phyloP scores from a whole-genome alignment of 2,888 invertebrate genomes.

The Clistopyga incitator region DNA sequence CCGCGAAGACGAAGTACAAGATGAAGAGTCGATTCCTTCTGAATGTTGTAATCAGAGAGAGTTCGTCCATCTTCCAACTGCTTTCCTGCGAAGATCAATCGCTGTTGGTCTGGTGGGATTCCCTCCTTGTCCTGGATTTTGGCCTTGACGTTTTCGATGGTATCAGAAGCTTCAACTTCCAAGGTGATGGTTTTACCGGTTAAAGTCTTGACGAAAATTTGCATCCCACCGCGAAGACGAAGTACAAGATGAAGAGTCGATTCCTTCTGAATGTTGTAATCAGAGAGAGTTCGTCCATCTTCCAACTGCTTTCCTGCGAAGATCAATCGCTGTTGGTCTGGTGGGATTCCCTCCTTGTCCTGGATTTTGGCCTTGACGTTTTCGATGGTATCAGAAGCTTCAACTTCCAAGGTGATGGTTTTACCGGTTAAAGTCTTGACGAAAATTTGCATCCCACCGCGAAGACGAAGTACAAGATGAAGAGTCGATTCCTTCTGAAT shows the following conservation, averaged over 20 bases:
- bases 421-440: slow-evolving; percentile 70
- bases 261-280: slow-evolving; percentile 70
- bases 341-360: slow-evolving; percentile 70
- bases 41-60: slow-evolving; percentile 50
- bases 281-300: slow-evolving; percentile 66
- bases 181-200: slow-evolving; percentile 68
- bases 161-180: slow-evolving; percentile 69
- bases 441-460: slow-evolving; percentile 70
- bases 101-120: slow-evolving; percentile 70
- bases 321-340: slow-evolving; percentile 68
- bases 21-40: slow-evolving; percentile 16
- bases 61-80: slow-evolving; percentile 70
- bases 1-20: slow-evolving; percentile 15
- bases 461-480: slow-evolving; percentile 68
- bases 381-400: slow-evolving; percentile 70
- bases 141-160: slow-evolving; percentile 68
- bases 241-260: slow-evolving; percentile 67
- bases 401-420: slow-evolving; percentile 70
- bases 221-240: slow-evolving; percentile 68
- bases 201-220: slow-evolving; percentile 67
- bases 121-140: slow-evolving; percentile 71
- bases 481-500: slow-evolving; percentile 70
- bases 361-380: slow-evolving; percentile 70
- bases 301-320: slow-evolving; percentile 69
- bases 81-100: slow-evolving; percentile 69